Percentiles rank a stretch among this genome's conserved stretches.
phyloP scores from a whole-genome alignment of 2,797 vertebrate species.

The Harpagifer antarcticus region DNA sequence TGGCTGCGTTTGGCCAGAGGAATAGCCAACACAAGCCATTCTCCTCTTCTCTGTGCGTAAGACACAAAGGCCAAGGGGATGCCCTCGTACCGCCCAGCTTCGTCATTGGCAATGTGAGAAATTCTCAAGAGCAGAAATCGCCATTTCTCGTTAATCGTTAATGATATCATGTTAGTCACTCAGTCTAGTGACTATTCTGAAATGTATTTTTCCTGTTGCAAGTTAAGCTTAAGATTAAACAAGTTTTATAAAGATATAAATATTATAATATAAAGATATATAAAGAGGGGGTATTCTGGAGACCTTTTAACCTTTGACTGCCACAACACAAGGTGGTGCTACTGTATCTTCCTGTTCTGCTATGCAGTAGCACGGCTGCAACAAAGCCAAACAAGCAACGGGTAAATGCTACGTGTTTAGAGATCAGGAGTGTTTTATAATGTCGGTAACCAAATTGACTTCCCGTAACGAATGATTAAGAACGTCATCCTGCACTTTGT shows the following conservation, averaged over 20 bases:
- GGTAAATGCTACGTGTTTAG: constrained; percentile 58
- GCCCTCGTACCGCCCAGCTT: constrained; percentile 63
- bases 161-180: background rate
- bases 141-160: background rate
- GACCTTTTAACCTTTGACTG: constrained; percentile 64
- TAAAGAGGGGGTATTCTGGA: constrained; percentile 1
- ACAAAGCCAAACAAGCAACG: constrained; percentile 49
- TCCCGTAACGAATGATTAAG: constrained; percentile 60
- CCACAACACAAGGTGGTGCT: constrained; percentile 84
- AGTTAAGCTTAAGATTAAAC: background rate
- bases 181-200: background rate
- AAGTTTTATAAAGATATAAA: background rate
- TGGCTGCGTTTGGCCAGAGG: constrained; percentile 72
- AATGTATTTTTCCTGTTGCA: constrained; percentile 4
- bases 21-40: constrained; percentile 73
- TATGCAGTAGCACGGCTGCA: constrained; percentile 27
- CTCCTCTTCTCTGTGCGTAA: constrained; percentile 66
- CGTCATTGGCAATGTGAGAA: constrained; percentile 55
- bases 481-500: constrained; percentile 25
- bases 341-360: constrained; percentile 71
- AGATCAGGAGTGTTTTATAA: constrained; percentile 62
- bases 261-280: background rate
- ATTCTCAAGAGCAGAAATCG: constrained; percentile 36
- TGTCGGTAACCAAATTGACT: constrained; percentile 49
- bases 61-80: constrained; percentile 72